Base-by-base conservation (phyloP, 1,140 invertebrate species). In the Sarcophaga bullata region DNA sequence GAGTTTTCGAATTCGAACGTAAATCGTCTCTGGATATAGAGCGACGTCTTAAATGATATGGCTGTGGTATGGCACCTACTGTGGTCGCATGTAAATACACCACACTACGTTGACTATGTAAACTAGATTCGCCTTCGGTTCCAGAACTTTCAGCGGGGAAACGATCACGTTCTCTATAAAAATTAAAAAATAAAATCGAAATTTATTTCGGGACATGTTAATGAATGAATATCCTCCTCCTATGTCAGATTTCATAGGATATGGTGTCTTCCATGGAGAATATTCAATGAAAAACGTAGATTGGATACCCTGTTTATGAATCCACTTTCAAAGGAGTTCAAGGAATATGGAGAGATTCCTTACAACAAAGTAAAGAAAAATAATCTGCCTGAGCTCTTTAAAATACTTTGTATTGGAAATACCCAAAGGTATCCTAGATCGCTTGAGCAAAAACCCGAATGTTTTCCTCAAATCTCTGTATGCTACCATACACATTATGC, bases 81-180 rank as follows among this genome's bases (percentile, higher is more conserved):
- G 95, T 95, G 46, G 95, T 94, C 68, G 95, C 95, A 86, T 96
- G 95, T 54, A 96, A 90, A 88, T 95, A 96, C 9, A 96, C 95
- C 3, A 95, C 94, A 84, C 95, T 95, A 85, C 94, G 92, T 86
- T 95, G 95, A 25, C 94, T 95, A 84, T 94, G 93, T 86, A 95
- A 93, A 85, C 95, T 95, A 84, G 95, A 95, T 85, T 95, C 95
- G 9, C 95, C 95, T 87, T 95, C 95, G 6, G 95, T 95, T 81
- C 89, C 89, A 78, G 94, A 95, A 89, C 94, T 95, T 84, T 94
- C 93, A 5, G 87, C 93, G 5, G 88, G 89, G 85, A 88, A 88
- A n/a, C 87, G 89, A 75, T 86, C 91, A 90, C 50, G 91, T 80
- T 90, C 89, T 83, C 89, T 90, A 25, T 46, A 52, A 83, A 37